Percentiles rank a stretch among this genome's conserved stretches.
Evolutionary conservation across 2,113 vertebrate species (phyloP).

Genomic region (Sardina pilchardus): DNA sequence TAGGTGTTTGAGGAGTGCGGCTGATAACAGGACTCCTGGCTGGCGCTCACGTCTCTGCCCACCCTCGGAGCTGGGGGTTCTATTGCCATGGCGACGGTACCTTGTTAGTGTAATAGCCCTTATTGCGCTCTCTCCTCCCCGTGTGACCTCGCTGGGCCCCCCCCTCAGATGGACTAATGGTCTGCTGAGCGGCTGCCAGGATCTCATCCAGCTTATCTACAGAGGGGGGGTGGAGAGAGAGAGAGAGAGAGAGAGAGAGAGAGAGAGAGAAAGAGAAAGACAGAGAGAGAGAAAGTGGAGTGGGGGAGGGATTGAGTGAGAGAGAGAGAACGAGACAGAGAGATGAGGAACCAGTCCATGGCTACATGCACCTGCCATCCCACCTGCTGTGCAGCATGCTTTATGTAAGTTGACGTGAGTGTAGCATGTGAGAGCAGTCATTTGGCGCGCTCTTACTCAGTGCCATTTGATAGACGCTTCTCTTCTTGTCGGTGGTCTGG

Average conservation of each 20-base stretch:
- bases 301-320: conserved; percentile 22
- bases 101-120: conserved; percentile 83
- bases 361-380: not conserved
- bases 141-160: conserved; percentile 80
- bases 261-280: conserved; percentile 4
- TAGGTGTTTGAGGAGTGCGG: not conserved
- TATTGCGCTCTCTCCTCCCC: conserved; percentile 80
- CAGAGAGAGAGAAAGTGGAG: not conserved
- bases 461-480: conserved; percentile 93
- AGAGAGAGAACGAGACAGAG: conserved; percentile 32
- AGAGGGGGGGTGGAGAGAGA: conserved; percentile 23
- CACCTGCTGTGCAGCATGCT: not conserved
- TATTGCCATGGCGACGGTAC: conserved; percentile 59
- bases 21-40: not conserved
- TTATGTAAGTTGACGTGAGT: not conserved
- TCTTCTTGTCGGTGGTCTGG: conserved; percentile 86
- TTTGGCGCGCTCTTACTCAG: conserved; percentile 75
- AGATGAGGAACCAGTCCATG: not conserved
- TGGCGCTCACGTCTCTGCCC: not conserved
- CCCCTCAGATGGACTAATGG: conserved; percentile 84
- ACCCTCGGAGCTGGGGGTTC: not conserved
- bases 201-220: conserved; percentile 93
- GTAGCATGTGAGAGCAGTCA: conserved; percentile 9
- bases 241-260: no score
- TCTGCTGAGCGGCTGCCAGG: conserved; percentile 88